Evolutionary conservation across 2,113 vertebrate genomes (phyloP), one percentile per base, ranked within the genome.

Genomic region (Nothoprocta pentlandii): DNA sequence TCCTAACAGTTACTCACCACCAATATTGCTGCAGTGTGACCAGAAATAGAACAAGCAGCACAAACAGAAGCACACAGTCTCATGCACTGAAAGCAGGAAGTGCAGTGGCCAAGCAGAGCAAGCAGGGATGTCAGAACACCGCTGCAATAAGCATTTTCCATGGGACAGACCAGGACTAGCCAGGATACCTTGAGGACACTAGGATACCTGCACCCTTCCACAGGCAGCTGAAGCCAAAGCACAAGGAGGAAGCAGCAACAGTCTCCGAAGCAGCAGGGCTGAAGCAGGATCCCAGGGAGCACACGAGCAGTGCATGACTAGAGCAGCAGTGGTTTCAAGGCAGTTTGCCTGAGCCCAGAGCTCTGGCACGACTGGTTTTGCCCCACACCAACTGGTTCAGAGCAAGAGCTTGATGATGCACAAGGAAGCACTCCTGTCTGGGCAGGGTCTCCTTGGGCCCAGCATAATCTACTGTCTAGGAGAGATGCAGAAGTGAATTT

Each of bases 221-320:
- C 23, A 64, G 53, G 23, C 6, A 36, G 51, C 28, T 12, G 30
- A 79, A 81, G 66, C 46, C 46, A n/a, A 15, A 74, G 78, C 32
- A 25, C n/a, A 5, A 32, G 0, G 6, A 39, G 19, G 41, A 54
- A 30, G 54, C 1, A 34, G 54, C 54, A 6, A 56, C 3, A 26
- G 26, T 75, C 9, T 32, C 23, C 9, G 70, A 36, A 66, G 39
- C 17, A 85, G 70, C 17, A 15, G 39, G 41, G 47, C 16, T 81
- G 54, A n/a, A 11, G 7, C 5, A 26, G 51, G 44, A 5, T 90
- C 26, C 67, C 8, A 14, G 32, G 14, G 46, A n/a, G 44, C 87
- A 71, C n/a, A 47, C 71, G 2, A 12, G 34, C 41, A 41, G 28
- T 46, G 47, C 56, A 53, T 44, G 46, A 49, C 21, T 23, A 16